Evolutionary conservation across 2,113 vertebrate genomes (phyloP).

Genomic region (Saccopteryx leptura): DNA sequence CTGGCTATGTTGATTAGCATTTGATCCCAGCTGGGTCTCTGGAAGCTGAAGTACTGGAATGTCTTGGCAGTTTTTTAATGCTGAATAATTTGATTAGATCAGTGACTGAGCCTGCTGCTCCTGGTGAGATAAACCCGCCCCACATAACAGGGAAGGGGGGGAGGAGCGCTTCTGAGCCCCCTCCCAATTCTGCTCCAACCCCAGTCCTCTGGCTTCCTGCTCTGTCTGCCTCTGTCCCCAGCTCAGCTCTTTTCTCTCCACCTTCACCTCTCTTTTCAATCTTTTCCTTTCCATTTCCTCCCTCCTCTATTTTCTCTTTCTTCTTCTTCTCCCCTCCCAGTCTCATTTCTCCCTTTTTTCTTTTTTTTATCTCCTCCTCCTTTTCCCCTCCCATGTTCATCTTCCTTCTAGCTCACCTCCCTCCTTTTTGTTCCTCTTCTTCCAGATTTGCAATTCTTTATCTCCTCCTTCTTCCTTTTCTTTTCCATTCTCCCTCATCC

Average conservation of each 20-base stretch:
- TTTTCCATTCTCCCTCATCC: too few relatives aligned
- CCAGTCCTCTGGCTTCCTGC: neutral
- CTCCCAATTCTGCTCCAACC: neutral
- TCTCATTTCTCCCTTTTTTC: neutral
- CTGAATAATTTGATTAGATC: conserved; percentile 92
- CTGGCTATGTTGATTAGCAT: conserved; percentile 89
- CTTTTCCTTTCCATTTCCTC: too few relatives aligned
- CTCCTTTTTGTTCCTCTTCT: neutral
- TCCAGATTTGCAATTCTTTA: neutral
- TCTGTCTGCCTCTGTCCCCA: neutral
- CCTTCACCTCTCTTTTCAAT: fast-evolving
- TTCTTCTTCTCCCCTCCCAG: neutral
- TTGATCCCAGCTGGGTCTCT: conserved; percentile 91
- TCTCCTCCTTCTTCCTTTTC: neutral
- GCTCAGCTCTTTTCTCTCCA: neutral
- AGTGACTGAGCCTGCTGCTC: conserved; percentile 90
- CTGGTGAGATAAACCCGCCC: conserved; percentile 89
- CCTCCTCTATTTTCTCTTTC: neutral
- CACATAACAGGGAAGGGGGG: conserved; percentile 5
- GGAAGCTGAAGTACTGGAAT: conserved; percentile 89
- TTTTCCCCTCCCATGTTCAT: neutral
- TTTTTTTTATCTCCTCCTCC: neutral
- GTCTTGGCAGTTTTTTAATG: conserved; percentile 91
- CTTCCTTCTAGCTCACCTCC: neutral
- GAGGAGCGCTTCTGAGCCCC: neutral